Percentiles rank a stretch among this genome's conserved stretches.
phyloP scores from a whole-genome alignment of 2,113 vertebrate genomes.

The Mustela lutreola region DNA sequence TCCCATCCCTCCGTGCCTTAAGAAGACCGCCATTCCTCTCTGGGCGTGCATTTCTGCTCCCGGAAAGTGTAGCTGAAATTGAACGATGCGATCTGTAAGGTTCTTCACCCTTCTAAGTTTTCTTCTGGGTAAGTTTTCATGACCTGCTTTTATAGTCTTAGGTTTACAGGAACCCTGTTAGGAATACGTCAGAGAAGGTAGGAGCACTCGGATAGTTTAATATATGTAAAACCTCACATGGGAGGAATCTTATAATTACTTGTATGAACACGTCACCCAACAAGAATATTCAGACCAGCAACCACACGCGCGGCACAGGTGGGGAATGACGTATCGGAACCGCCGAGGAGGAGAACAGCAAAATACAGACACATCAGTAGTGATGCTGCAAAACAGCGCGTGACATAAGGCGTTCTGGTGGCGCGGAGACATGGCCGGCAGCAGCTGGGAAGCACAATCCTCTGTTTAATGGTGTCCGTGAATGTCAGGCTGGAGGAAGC shows the following conservation, averaged over 20 bases:
- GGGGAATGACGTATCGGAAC: rapidly evolving
- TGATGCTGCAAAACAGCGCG: rapidly evolving
- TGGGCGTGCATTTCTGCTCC: background rate
- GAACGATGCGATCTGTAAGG: background rate
- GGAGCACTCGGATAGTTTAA: background rate
- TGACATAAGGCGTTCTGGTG: rapidly evolving
- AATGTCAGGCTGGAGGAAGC: background rate
- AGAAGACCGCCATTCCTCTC: background rate
- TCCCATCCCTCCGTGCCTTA: rapidly evolving
- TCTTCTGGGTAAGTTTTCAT: background rate
- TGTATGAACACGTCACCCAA: background rate
- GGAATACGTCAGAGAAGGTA: background rate
- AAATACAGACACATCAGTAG: rapidly evolving
- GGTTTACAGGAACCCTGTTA: background rate
- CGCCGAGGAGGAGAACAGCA: rapidly evolving
- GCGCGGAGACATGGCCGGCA: rapidly evolving
- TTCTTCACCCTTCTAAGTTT: background rate
- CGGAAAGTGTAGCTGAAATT: background rate
- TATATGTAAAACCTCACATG: too few species aligned
- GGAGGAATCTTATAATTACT: background rate
- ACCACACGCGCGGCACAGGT: rapidly evolving
- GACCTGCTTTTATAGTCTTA: background rate
- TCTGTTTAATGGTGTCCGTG: too few species aligned
- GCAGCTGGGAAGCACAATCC: rapidly evolving
- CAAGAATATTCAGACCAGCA: too few species aligned